phyloP scores from a whole-genome alignment of 53 echinoderm and acorn worm species.

The Mesocentrotus franciscanus region DNA sequence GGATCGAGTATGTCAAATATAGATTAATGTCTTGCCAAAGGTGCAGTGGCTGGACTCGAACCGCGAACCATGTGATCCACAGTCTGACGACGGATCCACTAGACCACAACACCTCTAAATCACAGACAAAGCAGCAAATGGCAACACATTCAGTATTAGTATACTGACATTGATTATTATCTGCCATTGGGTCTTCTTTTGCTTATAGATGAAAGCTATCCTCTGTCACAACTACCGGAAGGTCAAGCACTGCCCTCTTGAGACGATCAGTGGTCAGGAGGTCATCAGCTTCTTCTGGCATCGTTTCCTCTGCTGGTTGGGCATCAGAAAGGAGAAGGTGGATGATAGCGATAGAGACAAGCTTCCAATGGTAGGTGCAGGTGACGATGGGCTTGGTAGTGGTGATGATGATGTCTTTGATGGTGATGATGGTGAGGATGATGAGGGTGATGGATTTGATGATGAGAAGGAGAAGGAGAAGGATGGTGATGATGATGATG shows the following conservation, averaged over 20 bases:
- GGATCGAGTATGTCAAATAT: too few relatives aligned
- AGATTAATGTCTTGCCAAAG: too few relatives aligned
- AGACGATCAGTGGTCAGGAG: conserved; percentile 82
- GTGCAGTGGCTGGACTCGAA: too few relatives aligned
- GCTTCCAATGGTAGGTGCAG: conserved; percentile 79
- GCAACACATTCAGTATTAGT: too few relatives aligned
- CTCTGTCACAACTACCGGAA: conserved; percentile 85
- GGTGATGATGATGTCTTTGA: not conserved
- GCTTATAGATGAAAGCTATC: conserved; percentile 80
- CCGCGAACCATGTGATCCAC: too few relatives aligned
- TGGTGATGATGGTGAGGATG: not conserved
- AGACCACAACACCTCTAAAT: too few relatives aligned
- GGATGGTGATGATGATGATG: conserved; percentile 31
- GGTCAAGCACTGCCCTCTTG: conserved; percentile 73
- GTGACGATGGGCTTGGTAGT: not conserved
- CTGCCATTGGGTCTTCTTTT: not conserved
- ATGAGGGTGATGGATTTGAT: not conserved
- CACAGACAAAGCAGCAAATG: too few relatives aligned
- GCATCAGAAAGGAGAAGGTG: conserved; percentile 68
- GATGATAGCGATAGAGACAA: conserved; percentile 73
- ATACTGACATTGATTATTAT: not conserved
- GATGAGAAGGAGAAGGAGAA: not conserved
- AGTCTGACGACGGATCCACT: too few relatives aligned
- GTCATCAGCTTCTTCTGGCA: conserved; percentile 91
- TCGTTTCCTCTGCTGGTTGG: conserved; percentile 79